Base-by-base conservation (phyloP, 2,888 invertebrate species). In the Bedellia somnulentella region DNA sequence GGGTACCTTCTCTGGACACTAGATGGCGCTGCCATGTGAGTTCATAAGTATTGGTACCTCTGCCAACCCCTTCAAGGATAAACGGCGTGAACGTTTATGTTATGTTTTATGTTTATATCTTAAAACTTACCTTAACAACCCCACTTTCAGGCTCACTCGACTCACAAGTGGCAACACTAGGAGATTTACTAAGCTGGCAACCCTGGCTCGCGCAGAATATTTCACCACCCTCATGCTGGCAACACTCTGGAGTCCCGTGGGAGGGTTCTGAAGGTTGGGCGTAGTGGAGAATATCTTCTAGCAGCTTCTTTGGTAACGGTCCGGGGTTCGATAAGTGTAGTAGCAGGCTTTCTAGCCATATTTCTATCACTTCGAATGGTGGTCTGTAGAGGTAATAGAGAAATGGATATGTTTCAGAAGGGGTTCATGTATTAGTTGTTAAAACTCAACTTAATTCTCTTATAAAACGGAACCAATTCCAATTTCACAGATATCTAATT, bases 341-440 rank as follows among this genome's bases (percentile, higher is more conserved):
- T 14, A 85, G 83, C 27, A 93, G 61, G 16, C 85, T 85, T 54
- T 90, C 87, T 30, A 93, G 66, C 93, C 94, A 93, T n/a, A 87
- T 83, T 63, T 90, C 87, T 56, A 93, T 82, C 18, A 89, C 85
- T 52, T 93, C 93, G 64, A 94, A 94, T 1, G 92, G 87, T 0
- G 94, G 94, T 47, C 93, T 89, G 48, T 11, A 17, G 17, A 22
- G n/a, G n/a, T n/a, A n/a, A n/a, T n/a, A n/a, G n/a, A n/a, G n/a
- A n/a, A n/a, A n/a, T n/a, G n/a, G n/a, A 2, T 81, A 81, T n/a
- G 80, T 80, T 5, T 80, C 81, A 28, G 82, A 82, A n/a, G 82
- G 81, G 11, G 79, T 79, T 39, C 77, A 18, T 18, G 9, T 25
- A 5, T 5, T 24, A n/a, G 11, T 6, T 17, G n/a, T n/a, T n/a